Evolutionary conservation across 2,113 vertebrate species (phyloP), one percentile per base, ranked within the genome.

Genomic region (Corydoras maculifer): DNA sequence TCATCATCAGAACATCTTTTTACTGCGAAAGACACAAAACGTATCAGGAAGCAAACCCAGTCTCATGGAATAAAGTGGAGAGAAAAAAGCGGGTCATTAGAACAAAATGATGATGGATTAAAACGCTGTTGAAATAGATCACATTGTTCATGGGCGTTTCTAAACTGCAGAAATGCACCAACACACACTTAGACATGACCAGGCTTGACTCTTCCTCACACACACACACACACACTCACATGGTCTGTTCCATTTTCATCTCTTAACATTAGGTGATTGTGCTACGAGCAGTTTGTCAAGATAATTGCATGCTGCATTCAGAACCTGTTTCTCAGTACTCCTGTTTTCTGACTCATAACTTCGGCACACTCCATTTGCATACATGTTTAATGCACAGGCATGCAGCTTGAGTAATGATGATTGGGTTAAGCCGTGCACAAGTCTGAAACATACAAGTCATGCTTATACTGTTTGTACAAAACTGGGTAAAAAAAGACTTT

Each of bases 31-130:
- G 14, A 57, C 12, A n/a, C 54, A 3, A 7, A n/a, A 7, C 54
- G 3, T 57, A 7, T 57, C 51, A 62, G 65, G 58, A 51, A 35
- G 69, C 3, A 4, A 49, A 7, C 14, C 29, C 32, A 9, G 8
- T 15, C 13, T 48, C n/a, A n/a, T 15, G 43, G 48, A 35, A 65
- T 62, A 18, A 62, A 64, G 43, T 48, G 31, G 35, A 62, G 25
- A 53, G 30, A 51, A 50, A 57, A 65, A 3, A 32, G 60, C 25
- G 14, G 18, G 65, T 70, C 29, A 53, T 79, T 75, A 66, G 53
- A 62, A n/a, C 54, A 35, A 79, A 76, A 76, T 76, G 8, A 73
- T 76, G 65, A 76, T 65, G 58, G 62, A 79, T 75, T 70, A 62
- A 66, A 63, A 62, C 31, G 53, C 31, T 50, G 15, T 12, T 29